These are phyloP conservation scores for Sicus ferrugineus DNA, from an alignment of 2,888 invertebrate species.

Conservation along the genomic window DNA sequence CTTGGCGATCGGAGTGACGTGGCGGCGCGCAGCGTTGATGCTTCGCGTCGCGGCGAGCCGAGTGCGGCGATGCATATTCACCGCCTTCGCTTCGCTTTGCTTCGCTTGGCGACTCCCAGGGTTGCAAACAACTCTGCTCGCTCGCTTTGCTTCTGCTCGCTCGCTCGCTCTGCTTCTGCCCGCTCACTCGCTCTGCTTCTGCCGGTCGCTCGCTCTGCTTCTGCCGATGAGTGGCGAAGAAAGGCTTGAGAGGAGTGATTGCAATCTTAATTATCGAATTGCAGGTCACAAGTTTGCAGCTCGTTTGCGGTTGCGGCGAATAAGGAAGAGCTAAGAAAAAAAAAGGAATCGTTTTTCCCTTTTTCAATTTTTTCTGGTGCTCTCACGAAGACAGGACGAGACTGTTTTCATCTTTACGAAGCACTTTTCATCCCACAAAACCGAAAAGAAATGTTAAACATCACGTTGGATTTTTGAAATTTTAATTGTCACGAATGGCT, in stretches of 20 bases:
- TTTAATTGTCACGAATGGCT: conserved; percentile 15
- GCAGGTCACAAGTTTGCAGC: conserved; percentile 48
- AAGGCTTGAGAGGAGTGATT: conserved; percentile 33
- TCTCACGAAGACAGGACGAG: too few relatives aligned
- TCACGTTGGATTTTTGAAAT: too few relatives aligned
- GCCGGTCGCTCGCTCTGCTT: not conserved
- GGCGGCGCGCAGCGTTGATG: not conserved
- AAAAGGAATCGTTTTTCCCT: not conserved
- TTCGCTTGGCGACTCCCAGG: not conserved
- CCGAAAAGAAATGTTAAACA: too few relatives aligned
- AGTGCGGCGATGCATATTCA: not conserved
- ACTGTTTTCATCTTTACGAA: not conserved
- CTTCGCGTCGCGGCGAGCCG: not conserved
- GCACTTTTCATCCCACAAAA: too few relatives aligned
- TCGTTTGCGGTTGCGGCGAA: conserved; percentile 39
- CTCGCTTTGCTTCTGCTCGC: not conserved
- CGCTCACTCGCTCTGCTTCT: not conserved
- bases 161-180: not conserved
- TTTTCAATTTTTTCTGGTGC: too few relatives aligned
- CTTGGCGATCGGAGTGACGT: not conserved
- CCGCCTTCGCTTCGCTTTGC: not conserved
- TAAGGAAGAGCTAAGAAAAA: not conserved
- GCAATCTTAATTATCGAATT: conserved; percentile 46
- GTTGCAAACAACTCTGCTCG: too few relatives aligned
- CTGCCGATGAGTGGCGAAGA: not conserved